Evolutionary conservation across 2,113 vertebrate species (phyloP).

Genomic region (Pampusana beccarii): DNA sequence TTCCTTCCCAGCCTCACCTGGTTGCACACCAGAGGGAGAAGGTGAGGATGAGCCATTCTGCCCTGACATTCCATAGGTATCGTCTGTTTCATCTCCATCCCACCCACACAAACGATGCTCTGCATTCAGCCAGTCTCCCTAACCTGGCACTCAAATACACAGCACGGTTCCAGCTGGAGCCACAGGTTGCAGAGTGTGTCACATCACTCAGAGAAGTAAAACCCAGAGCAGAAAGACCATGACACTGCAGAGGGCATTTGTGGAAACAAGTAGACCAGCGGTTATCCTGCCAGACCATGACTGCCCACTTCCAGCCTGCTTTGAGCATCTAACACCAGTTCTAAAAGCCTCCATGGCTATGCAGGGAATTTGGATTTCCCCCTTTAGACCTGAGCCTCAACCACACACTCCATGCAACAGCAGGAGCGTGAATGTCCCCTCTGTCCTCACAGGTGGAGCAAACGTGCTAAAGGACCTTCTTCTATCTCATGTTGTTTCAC

Average conservation of each 20-base stretch:
- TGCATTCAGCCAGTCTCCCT: neutral
- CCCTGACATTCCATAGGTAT: neutral
- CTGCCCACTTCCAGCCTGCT: neutral
- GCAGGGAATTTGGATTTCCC: neutral
- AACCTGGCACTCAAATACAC: neutral
- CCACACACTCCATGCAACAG: neutral
- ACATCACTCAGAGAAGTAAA: neutral
- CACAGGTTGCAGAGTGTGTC: neutral
- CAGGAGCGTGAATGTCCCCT: fast-evolving
- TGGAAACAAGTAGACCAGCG: neutral
- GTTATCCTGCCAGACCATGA: neutral
- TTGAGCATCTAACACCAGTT: neutral
- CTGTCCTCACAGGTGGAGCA: neutral
- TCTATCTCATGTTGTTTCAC: neutral
- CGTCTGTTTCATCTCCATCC: neutral
- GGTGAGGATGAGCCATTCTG: neutral
- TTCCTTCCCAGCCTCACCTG: neutral
- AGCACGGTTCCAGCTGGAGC: neutral
- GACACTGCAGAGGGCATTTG: neutral
- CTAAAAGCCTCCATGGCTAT: neutral
- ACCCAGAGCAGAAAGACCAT: neutral
- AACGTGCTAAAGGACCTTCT: neutral
- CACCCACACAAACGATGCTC: neutral
- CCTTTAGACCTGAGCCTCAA: neutral
- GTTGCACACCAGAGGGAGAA: neutral